Conservation (phyloP, 1,140 invertebrate genomes). For the Himalopsyche phryganea region DNA sequence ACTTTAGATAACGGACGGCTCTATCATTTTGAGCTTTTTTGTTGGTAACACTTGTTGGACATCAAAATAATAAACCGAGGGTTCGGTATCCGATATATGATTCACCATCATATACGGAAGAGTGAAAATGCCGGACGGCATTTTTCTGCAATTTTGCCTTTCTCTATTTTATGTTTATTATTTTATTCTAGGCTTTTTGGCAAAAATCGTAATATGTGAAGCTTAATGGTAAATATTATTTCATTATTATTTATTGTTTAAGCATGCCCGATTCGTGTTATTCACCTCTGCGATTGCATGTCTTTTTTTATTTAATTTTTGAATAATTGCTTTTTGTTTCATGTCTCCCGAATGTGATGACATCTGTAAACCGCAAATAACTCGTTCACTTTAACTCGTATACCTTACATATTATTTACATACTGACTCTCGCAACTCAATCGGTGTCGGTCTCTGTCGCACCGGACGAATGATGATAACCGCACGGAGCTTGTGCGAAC, state of each 20-base stretch:
- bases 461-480: conserved; percentile 1
- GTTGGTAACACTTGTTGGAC: no score
- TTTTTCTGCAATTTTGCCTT: not conserved
- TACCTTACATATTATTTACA: conserved; percentile 31
- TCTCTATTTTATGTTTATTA: conserved; percentile 12
- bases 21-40: no score
- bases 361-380: conserved; percentile 10
- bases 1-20: no score
- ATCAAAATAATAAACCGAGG: no score
- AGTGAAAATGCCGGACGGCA: not conserved
- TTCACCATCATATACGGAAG: not conserved
- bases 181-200: conserved; percentile 30
- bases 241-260: conserved; percentile 21
- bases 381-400: conserved; percentile 7
- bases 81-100: no score
- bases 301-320: conserved; percentile 5
- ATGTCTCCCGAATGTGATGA: conserved; percentile 50
- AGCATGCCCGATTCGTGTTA: conserved; percentile 25
- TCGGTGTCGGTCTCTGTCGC: conserved; percentile 24
- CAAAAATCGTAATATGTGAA: conserved; percentile 25
- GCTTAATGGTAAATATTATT: conserved; percentile 32
- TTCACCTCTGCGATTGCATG: conserved; percentile 28
- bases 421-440: conserved; percentile 24
- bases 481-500: conserved; percentile 27
- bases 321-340: conserved; percentile 53